Conservation (phyloP, 2,797 vertebrate genomes). For the Danio albolineatus region DNA sequence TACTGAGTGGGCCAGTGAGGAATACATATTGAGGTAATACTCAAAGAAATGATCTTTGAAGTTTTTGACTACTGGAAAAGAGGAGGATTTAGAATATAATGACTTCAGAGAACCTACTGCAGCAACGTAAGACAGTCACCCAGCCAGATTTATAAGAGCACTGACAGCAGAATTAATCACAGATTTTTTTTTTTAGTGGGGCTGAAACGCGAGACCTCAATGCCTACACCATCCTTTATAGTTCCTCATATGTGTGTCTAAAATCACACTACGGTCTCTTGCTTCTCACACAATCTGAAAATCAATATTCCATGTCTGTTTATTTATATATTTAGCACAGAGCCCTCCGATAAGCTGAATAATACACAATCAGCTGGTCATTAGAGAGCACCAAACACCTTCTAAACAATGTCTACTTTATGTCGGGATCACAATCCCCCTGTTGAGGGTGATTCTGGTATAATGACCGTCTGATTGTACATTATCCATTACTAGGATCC, state of each 20-base stretch:
- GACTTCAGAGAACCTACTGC: conserved; percentile 2
- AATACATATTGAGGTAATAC: background rate
- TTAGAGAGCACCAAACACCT: background rate
- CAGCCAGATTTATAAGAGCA: conserved; percentile 3
- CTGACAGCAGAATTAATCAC: conserved; percentile 13
- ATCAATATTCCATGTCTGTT: background rate
- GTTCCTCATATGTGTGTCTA: background rate
- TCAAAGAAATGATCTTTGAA: background rate
- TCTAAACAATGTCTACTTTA: background rate
- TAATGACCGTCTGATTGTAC: background rate
- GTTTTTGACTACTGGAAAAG: conserved; percentile 12
- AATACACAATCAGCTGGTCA: background rate
- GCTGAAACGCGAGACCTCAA: background rate
- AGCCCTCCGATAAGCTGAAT: background rate
- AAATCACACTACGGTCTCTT: background rate
- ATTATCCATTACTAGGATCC: background rate
- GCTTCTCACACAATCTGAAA: background rate
- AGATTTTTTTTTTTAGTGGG: background rate
- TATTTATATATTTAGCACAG: background rate
- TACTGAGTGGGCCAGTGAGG: background rate
- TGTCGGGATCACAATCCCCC: background rate
- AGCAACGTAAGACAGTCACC: background rate
- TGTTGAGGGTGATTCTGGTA: background rate
- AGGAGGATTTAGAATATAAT: conserved; percentile 6
- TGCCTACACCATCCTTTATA: background rate